Conservation (phyloP, 2,113 vertebrate species). For the Hoplias malabaricus region DNA sequence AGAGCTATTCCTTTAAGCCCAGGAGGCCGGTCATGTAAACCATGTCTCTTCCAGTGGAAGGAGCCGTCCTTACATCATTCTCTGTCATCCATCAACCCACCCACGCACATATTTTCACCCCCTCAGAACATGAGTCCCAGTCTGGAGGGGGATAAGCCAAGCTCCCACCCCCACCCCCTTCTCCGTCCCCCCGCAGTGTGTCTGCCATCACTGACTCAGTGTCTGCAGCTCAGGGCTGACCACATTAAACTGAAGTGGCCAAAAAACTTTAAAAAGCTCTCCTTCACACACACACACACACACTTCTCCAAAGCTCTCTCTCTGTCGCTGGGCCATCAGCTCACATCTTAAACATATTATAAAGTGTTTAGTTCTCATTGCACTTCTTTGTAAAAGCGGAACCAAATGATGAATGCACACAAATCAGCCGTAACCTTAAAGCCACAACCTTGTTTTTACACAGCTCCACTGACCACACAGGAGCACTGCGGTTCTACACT, state of each 20-base stretch:
- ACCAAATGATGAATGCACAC: too few relatives aligned
- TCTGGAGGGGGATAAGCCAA: constrained; percentile 22
- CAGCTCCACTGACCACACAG: too few relatives aligned
- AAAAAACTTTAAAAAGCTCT: not conserved
- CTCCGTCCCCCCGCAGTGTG: constrained; percentile 46
- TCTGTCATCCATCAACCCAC: constrained; percentile 28
- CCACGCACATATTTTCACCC: constrained; percentile 41
- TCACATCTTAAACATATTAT: not conserved
- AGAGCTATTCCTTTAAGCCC: not conserved
- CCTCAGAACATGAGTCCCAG: constrained; percentile 44
- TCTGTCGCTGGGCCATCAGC: not conserved
- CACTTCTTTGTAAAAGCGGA: too few relatives aligned
- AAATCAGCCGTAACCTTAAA: too few relatives aligned
- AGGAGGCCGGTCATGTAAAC: not conserved
- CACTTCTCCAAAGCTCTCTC: constrained; percentile 36
- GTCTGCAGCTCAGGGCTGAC: constrained; percentile 32
- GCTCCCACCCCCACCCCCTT: constrained; percentile 11
- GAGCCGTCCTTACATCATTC: constrained; percentile 27
- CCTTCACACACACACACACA: not conserved
- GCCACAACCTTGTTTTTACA: too few relatives aligned
- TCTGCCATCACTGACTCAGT: constrained; percentile 45
- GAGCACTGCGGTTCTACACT: too few relatives aligned
- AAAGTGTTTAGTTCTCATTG: not conserved
- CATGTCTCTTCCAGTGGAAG: not conserved
- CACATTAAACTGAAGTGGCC: constrained; percentile 40